Conservation (phyloP, 2,113 vertebrate species). For the Jacana jacana region DNA sequence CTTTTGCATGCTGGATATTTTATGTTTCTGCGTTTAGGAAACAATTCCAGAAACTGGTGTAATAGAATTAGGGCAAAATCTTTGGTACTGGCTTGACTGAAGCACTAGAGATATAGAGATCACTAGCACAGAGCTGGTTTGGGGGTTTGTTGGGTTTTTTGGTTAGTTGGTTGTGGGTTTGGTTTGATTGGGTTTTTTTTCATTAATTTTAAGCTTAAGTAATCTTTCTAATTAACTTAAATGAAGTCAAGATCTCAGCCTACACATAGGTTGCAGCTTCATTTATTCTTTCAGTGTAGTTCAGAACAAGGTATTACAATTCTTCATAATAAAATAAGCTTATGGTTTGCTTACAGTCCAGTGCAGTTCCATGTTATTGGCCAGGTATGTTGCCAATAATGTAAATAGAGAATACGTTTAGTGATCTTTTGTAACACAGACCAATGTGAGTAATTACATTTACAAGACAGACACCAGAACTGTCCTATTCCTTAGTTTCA, state of each 20-base stretch:
- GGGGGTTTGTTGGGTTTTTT: too few relatives aligned
- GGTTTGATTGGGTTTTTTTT: neutral
- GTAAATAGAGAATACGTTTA: neutral
- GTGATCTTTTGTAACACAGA: neutral
- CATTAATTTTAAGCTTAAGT: neutral
- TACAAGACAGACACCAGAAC: neutral
- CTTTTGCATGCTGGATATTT: neutral
- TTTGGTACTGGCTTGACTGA: neutral
- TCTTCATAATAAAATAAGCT: neutral
- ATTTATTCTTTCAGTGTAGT: neutral
- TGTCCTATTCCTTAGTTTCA: neutral
- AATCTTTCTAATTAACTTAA: neutral
- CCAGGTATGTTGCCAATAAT: neutral
- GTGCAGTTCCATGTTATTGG: neutral
- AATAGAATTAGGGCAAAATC: neutral
- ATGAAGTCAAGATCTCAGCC: neutral
- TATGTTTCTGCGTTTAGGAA: neutral
- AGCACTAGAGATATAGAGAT: neutral
- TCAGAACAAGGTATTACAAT: neutral
- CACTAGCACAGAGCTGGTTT: neutral
- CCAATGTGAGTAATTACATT: neutral
- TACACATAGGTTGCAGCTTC: neutral
- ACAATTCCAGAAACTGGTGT: neutral
- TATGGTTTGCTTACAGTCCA: neutral
- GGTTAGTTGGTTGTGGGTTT: too few relatives aligned